These are phyloP conservation scores for Cnemophilus loriae DNA, from an alignment of 2,113 vertebrate species.

Conservation along the genomic window DNA sequence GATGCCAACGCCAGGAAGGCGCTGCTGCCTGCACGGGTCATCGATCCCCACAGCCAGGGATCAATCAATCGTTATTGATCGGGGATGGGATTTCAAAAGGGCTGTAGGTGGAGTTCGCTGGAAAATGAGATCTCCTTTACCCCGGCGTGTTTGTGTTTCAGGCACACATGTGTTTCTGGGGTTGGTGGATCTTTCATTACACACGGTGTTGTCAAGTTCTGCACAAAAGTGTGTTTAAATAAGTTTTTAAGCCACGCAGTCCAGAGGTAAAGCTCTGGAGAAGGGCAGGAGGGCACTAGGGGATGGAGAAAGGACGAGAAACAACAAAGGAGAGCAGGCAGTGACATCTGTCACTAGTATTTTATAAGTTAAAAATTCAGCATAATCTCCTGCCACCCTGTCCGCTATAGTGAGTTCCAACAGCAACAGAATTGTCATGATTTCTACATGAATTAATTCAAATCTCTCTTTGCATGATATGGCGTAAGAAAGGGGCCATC, in stretches of 20 bases:
- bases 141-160: not conserved
- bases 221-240: not conserved
- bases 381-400: slow-evolving; percentile 54
- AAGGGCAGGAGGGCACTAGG: not conserved
- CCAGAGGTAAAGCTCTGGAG: not conserved
- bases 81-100: not conserved
- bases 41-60: not conserved
- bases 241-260: not conserved
- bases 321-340: slow-evolving; percentile 15
- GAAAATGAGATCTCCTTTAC: not conserved
- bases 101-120: not conserved
- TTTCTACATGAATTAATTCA: slow-evolving; percentile 66
- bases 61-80: not conserved
- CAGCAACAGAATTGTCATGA: slow-evolving; percentile 56
- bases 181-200: not conserved
- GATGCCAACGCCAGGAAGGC: not conserved
- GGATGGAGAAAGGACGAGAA: not conserved
- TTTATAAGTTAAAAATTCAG: slow-evolving; percentile 53
- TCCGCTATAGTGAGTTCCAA: slow-evolving; percentile 48
- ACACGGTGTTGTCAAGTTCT: not conserved
- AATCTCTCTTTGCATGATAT: slow-evolving; percentile 57
- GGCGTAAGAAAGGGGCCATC: slow-evolving; percentile 66
- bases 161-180: not conserved
- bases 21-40: not conserved
- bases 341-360: slow-evolving; percentile 46